Evolutionary conservation across 1,140 invertebrate species (phyloP).

Genomic region (Asbolus verrucosus): DNA sequence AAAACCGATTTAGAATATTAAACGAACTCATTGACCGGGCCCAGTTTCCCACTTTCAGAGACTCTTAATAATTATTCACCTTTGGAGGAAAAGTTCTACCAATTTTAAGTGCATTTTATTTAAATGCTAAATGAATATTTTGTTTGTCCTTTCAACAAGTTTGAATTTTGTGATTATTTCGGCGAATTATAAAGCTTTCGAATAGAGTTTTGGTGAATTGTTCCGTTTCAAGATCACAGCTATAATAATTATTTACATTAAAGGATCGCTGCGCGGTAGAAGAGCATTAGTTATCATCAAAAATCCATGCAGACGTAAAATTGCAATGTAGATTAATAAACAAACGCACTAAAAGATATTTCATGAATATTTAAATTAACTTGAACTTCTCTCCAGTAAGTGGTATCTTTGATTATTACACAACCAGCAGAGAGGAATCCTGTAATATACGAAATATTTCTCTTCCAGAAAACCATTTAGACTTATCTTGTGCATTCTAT

Average conservation of each 20-base stretch:
- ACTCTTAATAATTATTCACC: neutral
- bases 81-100: slow-evolving; percentile 6
- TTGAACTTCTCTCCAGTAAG: neutral
- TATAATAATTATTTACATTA: neutral
- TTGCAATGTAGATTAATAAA: slow-evolving; percentile 32
- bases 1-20: slow-evolving; percentile 21
- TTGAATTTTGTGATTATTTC: slow-evolving; percentile 18
- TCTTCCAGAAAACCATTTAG: too few relatives aligned
- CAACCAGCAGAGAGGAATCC: too few relatives aligned
- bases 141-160: neutral
- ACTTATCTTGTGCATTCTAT: too few relatives aligned
- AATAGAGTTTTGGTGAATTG: slow-evolving; percentile 10
- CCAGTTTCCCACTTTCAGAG: neutral
- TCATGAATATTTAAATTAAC: slow-evolving; percentile 35
- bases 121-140: slow-evolving; percentile 16
- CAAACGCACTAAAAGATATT: slow-evolving; percentile 10
- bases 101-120: too few relatives aligned
- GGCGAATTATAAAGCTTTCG: neutral
- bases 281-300: too few relatives aligned
- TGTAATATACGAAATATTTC: too few relatives aligned
- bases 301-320: too few relatives aligned
- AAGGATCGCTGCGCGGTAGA: too few relatives aligned
- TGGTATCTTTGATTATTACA: neutral
- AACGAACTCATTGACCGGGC: neutral
- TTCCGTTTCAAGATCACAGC: neutral